Conservation (phyloP, 2,113 vertebrate species). For the Raja brachyura region DNA sequence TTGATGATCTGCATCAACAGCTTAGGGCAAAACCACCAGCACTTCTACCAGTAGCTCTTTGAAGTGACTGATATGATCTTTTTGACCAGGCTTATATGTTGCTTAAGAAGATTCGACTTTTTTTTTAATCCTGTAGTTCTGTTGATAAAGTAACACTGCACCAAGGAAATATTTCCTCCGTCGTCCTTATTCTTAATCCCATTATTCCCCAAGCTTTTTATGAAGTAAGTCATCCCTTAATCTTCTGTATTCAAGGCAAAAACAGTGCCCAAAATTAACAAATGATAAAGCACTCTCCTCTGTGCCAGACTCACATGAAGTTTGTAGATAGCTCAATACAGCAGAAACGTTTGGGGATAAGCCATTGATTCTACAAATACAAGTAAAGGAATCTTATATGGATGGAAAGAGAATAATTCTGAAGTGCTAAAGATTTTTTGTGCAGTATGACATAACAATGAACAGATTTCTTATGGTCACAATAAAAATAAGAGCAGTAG, state of each 20-base stretch:
- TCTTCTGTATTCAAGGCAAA: background rate
- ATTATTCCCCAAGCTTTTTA: too few relatives aligned
- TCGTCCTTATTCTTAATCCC: too few relatives aligned
- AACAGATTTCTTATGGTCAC: background rate
- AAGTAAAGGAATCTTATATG: background rate
- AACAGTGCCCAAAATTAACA: background rate
- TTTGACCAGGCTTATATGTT: background rate
- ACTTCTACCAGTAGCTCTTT: slow-evolving; percentile 22
- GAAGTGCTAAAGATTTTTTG: background rate
- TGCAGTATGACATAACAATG: background rate
- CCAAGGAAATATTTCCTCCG: background rate
- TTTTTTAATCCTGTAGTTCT: background rate
- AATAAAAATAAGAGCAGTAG: background rate
- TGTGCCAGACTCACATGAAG: background rate
- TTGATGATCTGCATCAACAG: background rate
- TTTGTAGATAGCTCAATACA: background rate
- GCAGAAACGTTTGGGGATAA: background rate
- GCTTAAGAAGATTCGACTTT: background rate
- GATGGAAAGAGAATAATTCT: background rate
- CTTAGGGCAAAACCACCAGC: slow-evolving; percentile 13
- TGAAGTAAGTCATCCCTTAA: background rate
- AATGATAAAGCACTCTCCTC: too few relatives aligned
- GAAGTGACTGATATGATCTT: slow-evolving; percentile 21
- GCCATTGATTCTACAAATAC: background rate
- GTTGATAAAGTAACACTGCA: background rate